A percentile compares a stretch with the other conserved stretches of the same genome.
Conservation (phyloP, 2,888 invertebrate species). For the Drosophila nr. medialis region DNA sequence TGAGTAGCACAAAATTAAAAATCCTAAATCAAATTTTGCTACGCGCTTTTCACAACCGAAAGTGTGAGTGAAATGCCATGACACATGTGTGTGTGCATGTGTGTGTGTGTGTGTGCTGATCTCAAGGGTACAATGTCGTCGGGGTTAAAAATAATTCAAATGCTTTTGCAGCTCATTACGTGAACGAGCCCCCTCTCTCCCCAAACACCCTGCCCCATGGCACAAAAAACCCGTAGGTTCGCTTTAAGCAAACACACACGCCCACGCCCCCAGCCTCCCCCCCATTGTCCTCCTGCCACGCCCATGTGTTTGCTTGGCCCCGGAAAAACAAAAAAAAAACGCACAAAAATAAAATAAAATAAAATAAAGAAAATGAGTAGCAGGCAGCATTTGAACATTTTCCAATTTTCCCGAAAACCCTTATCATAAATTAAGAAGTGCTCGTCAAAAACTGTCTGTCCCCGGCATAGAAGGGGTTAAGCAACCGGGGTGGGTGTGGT, state of each 20-base stretch:
- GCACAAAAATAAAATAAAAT: neutral
- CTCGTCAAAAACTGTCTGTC: constrained; percentile 81
- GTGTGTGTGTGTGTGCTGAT: constrained; percentile 56
- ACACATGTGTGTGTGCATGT: constrained; percentile 25
- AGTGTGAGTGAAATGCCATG: constrained; percentile 26
- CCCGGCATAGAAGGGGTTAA: constrained; percentile 23
- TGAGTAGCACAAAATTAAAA: constrained; percentile 80
- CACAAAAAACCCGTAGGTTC: constrained; percentile 69
- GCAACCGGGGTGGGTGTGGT: constrained; percentile 4
- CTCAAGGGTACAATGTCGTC: constrained; percentile 82
- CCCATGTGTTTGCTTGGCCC: constrained; percentile 45
- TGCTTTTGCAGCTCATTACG: constrained; percentile 81
- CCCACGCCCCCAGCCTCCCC: neutral
- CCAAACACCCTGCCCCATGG: neutral
- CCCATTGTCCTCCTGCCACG: constrained; percentile 8
- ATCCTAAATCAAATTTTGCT: constrained; percentile 79
- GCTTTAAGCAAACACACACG: constrained; percentile 59
- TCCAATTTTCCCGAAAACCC: constrained; percentile 81
- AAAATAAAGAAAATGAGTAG: constrained; percentile 51
- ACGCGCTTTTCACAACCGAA: constrained; percentile 40
- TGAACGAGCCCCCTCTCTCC: constrained; percentile 39
- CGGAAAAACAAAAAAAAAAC: neutral
- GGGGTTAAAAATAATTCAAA: constrained; percentile 82
- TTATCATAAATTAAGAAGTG: constrained; percentile 82
- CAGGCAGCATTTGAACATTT: constrained; percentile 77